A percentile compares a stretch with the other conserved stretches of the same genome.
Conservation (phyloP, 92 coral and sea anemone genomes). For the Meandrina meandrites region DNA sequence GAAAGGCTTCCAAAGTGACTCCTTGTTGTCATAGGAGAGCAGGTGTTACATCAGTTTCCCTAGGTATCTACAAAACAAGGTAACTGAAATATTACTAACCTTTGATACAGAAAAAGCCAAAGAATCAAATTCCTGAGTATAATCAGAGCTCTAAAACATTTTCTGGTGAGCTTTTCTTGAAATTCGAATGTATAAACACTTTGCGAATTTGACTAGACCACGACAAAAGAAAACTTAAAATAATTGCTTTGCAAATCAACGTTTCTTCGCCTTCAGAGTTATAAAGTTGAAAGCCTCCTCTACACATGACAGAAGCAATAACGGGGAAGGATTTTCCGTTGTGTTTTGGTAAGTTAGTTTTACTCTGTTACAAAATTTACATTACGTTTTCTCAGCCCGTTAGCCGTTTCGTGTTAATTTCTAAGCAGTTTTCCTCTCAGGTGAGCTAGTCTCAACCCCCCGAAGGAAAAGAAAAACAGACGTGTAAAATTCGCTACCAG, state of each 20-base stretch:
- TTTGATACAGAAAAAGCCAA: not conserved
- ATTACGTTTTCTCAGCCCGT: not conserved
- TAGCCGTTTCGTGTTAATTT: not conserved
- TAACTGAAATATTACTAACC: not conserved
- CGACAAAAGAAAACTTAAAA: not conserved
- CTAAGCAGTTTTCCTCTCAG: not conserved
- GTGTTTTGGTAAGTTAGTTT: slow-evolving; percentile 14
- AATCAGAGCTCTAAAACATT: not conserved
- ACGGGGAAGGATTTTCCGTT: not conserved
- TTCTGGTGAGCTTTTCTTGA: not conserved
- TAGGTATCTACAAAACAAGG: not conserved
- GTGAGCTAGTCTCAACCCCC: not conserved
- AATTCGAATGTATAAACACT: not conserved
- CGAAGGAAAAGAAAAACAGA: not conserved
- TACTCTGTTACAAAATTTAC: not conserved
- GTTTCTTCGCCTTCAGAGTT: slow-evolving; percentile 1
- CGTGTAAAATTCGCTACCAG: slow-evolving; percentile 3
- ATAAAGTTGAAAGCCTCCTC: not conserved
- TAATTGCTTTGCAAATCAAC: not conserved
- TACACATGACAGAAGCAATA: not conserved
- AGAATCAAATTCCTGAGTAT: not conserved
- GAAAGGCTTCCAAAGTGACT: not conserved
- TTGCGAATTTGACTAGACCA: not conserved
- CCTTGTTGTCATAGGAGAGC: not conserved
- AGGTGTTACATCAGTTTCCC: slow-evolving; percentile 10